Conservation (phyloP, 2,797 vertebrate species). For the Eupleurogrammus muticus region DNA sequence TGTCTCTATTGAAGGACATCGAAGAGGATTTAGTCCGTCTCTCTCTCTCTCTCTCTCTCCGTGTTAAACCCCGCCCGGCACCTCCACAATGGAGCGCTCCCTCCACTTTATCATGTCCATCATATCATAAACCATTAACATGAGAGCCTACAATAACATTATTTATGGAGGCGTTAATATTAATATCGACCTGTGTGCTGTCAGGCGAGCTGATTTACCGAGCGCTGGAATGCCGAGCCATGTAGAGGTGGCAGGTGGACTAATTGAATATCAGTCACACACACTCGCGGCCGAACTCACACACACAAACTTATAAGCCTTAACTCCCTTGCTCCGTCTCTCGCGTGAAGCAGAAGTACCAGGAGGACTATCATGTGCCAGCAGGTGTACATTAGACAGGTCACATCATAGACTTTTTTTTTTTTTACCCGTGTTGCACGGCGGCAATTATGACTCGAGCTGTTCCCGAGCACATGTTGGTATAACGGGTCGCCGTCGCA, state of each 20-base stretch:
- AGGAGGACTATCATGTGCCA: constrained; percentile 5
- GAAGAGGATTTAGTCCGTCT: constrained; percentile 69
- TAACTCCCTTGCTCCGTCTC: constrained; percentile 19
- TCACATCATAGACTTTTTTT: constrained; percentile 11
- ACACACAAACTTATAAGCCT: constrained; percentile 14
- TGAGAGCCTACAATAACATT: constrained; percentile 76
- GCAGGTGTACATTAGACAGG: constrained; percentile 17
- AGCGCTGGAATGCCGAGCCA: constrained; percentile 49
- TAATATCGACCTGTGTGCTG: constrained; percentile 78
- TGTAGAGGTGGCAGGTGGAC: constrained; percentile 70
- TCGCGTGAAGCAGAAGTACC: neutral
- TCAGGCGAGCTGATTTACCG: constrained; percentile 74
- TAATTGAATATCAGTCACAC: constrained; percentile 77
- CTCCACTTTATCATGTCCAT: constrained; percentile 66
- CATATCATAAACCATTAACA: constrained; percentile 77
- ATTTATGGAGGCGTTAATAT: constrained; percentile 81
- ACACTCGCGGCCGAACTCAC: constrained; percentile 22
- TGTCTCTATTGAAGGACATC: constrained; percentile 75
- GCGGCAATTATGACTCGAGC: constrained; percentile 60
- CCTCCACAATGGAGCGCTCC: constrained; percentile 52
- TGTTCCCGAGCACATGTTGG: constrained; percentile 58
- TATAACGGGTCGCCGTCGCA: constrained; percentile 61
- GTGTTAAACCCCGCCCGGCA: constrained; percentile 49
- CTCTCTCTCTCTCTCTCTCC: constrained; percentile 14
- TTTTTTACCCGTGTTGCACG: constrained; percentile 1